phyloP scores from a whole-genome alignment of 2,797 vertebrate genomes.

The Amazona finschi region DNA sequence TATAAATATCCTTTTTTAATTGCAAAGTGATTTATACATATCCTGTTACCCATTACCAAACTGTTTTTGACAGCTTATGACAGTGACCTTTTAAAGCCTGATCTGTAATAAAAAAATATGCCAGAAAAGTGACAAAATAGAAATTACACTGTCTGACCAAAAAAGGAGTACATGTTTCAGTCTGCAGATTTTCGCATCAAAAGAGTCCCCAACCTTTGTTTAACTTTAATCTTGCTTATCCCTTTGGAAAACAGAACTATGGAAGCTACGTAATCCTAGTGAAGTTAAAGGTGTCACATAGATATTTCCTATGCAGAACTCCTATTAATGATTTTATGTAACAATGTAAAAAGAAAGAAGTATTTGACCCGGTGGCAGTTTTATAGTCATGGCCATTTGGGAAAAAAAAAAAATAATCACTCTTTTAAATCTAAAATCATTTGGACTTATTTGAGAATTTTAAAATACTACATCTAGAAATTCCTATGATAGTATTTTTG shows the following conservation, averaged over 20 bases:
- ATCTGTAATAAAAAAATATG: background rate
- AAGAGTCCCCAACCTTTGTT: background rate
- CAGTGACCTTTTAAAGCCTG: background rate
- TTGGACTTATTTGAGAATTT: background rate
- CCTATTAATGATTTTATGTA: background rate
- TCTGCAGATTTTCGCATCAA: background rate
- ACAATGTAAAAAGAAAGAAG: background rate
- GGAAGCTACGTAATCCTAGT: background rate
- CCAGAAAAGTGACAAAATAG: background rate
- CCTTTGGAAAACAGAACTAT: background rate
- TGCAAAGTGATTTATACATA: background rate
- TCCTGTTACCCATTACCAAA: background rate
- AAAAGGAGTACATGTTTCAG: background rate
- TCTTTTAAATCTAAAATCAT: background rate
- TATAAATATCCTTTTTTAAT: background rate
- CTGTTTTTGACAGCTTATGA: background rate
- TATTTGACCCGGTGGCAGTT: background rate
- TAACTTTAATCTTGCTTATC: background rate
- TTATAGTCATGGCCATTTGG: background rate
- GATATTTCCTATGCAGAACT: background rate
- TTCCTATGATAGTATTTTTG: background rate
- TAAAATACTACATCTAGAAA: background rate
- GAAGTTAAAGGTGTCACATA: background rate
- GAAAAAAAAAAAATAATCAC: background rate
- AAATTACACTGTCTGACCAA: background rate